phyloP scores from a whole-genome alignment of 2,797 vertebrate species.

The Pseudopleuronectes americanus region DNA sequence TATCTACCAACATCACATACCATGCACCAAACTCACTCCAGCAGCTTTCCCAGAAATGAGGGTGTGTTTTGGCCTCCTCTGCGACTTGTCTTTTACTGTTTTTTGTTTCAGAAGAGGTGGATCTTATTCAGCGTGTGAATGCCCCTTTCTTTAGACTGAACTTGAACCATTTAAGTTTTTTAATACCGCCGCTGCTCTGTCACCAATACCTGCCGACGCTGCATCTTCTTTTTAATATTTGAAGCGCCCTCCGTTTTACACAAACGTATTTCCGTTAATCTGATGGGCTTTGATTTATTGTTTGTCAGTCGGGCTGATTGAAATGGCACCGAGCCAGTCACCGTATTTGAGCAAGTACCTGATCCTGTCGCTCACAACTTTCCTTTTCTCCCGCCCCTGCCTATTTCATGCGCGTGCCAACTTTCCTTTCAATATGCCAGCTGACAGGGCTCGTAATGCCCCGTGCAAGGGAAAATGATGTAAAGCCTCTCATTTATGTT shows the following conservation, averaged over 20 bases:
- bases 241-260: background rate
- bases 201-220: constrained; percentile 1
- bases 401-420: constrained; percentile 54
- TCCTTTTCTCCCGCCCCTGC: constrained; percentile 44
- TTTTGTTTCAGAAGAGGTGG: constrained; percentile 66
- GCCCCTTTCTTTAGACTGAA: constrained; percentile 39
- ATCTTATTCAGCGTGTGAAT: constrained; percentile 42
- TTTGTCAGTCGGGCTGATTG: constrained; percentile 27
- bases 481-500: constrained; percentile 73
- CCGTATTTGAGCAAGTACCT: constrained; percentile 54
- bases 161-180: background rate
- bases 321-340: constrained; percentile 29
- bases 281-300: background rate
- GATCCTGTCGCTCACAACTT: constrained; percentile 33
- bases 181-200: constrained; percentile 6
- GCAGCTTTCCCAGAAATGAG: constrained; percentile 76
- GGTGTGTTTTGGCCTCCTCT: constrained; percentile 71
- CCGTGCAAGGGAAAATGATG: constrained; percentile 73
- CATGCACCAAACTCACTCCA: constrained; percentile 70
- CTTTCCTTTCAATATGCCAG: constrained; percentile 67
- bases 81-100: constrained; percentile 62
- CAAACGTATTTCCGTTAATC: constrained; percentile 20
- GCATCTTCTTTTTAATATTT: constrained; percentile 7
- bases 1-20: constrained; percentile 76
- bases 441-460: constrained; percentile 54